Percentiles rank a stretch among this genome's conserved stretches.
Evolutionary conservation across 1,140 invertebrate species (phyloP).

Genomic region (Lucilia cuprina): DNA sequence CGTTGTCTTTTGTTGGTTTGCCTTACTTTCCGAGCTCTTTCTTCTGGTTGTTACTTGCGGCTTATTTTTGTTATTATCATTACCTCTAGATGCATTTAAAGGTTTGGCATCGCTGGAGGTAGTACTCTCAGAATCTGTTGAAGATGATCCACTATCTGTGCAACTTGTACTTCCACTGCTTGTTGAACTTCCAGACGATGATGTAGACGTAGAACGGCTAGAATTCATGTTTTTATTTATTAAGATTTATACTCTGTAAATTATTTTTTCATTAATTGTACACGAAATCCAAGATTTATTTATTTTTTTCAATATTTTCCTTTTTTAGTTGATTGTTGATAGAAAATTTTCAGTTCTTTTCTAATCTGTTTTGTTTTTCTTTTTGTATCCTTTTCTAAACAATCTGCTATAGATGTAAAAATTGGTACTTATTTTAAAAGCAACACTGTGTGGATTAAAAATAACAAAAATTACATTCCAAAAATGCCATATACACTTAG

Average conservation of each 20-base stretch:
- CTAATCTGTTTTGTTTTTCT: neutral
- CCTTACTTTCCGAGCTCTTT: conserved; percentile 58
- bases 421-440: neutral
- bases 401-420: neutral
- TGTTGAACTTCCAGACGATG: conserved; percentile 70
- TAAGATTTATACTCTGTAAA: neutral
- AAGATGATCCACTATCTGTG: conserved; percentile 63
- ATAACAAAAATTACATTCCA: too few relatives aligned
- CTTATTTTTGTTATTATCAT: conserved; percentile 22
- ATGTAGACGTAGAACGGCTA: conserved; percentile 61
- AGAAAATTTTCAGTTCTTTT: neutral
- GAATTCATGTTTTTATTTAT: neutral
- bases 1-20: conserved; percentile 38
- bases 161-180: conserved; percentile 69
- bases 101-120: conserved; percentile 65
- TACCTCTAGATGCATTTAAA: conserved; percentile 46
- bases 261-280: neutral
- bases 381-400: neutral
- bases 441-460: too few relatives aligned
- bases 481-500: too few relatives aligned
- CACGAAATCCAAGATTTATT: neutral
- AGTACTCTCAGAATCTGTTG: conserved; percentile 75
- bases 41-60: conserved; percentile 60
- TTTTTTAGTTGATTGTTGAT: neutral
- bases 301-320: neutral